phyloP scores from a whole-genome alignment of 2,797 vertebrate species.

The Hyperoplus immaculatus region DNA sequence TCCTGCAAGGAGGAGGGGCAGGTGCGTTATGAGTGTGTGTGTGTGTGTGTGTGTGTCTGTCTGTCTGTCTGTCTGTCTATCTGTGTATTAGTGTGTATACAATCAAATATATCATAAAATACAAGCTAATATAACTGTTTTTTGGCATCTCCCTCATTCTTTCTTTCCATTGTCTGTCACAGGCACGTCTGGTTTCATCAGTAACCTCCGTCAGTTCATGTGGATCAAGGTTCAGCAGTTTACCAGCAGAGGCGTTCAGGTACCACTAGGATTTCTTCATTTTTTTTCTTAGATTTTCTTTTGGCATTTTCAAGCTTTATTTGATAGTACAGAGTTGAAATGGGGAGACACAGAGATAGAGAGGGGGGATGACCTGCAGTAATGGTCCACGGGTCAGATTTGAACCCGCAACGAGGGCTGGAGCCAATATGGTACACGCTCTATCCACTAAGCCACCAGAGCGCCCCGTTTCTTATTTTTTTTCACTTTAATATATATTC shows the following conservation, averaged over 20 bases:
- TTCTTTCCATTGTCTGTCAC: neutral
- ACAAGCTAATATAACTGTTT: neutral
- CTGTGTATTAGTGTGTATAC: too few relatives aligned
- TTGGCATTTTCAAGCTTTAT: neutral
- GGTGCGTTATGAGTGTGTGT: conserved; percentile 75
- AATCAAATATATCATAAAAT: too few relatives aligned
- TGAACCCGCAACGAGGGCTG: too few relatives aligned
- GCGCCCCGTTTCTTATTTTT: too few relatives aligned
- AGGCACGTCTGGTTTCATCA: conserved; percentile 91
- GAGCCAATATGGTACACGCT: too few relatives aligned
- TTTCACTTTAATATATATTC: too few relatives aligned
- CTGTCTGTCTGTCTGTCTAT: too few relatives aligned
- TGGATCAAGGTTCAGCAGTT: conserved; percentile 94
- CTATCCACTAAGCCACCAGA: too few relatives aligned
- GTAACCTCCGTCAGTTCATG: conserved; percentile 91
- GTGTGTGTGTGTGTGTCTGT: conserved; percentile 62
- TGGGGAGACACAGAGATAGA: too few relatives aligned
- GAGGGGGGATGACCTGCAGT: too few relatives aligned
- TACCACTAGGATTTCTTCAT: conserved; percentile 50
- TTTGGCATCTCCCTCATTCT: neutral
- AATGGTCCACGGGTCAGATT: too few relatives aligned
- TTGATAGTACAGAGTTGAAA: too few relatives aligned
- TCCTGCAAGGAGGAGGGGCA: conserved; percentile 92
- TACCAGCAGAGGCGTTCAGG: conserved; percentile 89
- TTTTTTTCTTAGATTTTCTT: neutral